phyloP scores from a whole-genome alignment of 2,888 invertebrate genomes.

The Strigamia maritima region DNA sequence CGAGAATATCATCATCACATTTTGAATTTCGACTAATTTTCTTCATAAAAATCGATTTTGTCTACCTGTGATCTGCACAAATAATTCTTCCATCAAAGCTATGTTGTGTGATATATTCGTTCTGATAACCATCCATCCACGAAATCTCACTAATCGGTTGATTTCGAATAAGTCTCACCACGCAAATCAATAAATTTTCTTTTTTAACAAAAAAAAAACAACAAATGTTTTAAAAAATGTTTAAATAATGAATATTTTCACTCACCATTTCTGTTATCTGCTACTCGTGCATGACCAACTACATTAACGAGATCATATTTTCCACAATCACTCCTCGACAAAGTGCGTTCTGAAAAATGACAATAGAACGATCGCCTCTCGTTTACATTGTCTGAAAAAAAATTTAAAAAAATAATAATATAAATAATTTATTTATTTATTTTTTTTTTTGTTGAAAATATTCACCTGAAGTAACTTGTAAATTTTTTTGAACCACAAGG shows the following conservation, averaged over 20 bases:
- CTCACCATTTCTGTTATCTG: constrained; percentile 2
- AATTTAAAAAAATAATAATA: not conserved
- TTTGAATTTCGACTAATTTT: not conserved
- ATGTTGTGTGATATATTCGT: constrained; percentile 87
- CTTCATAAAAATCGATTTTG: not conserved
- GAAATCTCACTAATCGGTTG: constrained; percentile 65
- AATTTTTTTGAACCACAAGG: constrained; percentile 65
- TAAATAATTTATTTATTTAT: not conserved
- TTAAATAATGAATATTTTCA: not conserved
- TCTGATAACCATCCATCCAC: constrained; percentile 63
- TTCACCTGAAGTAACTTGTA: constrained; percentile 35
- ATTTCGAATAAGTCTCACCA: constrained; percentile 70
- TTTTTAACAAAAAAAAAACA: too few relatives aligned
- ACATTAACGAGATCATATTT: constrained; percentile 35
- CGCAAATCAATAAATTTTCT: constrained; percentile 48
- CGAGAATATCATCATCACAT: constrained; percentile 42
- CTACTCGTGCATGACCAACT: constrained; percentile 6
- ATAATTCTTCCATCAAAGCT: constrained; percentile 83
- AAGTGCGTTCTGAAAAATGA: constrained; percentile 12
- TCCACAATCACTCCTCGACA: constrained; percentile 35
- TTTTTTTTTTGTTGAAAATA: not conserved
- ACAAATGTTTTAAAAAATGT: too few relatives aligned
- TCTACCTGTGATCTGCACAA: constrained; percentile 73
- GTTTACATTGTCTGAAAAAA: not conserved
- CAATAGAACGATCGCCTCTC: constrained; percentile 35